Evolutionary conservation across 2,113 vertebrate species (phyloP), one percentile per base, ranked within the genome.

Genomic region (Sclerurus mexicanus): DNA sequence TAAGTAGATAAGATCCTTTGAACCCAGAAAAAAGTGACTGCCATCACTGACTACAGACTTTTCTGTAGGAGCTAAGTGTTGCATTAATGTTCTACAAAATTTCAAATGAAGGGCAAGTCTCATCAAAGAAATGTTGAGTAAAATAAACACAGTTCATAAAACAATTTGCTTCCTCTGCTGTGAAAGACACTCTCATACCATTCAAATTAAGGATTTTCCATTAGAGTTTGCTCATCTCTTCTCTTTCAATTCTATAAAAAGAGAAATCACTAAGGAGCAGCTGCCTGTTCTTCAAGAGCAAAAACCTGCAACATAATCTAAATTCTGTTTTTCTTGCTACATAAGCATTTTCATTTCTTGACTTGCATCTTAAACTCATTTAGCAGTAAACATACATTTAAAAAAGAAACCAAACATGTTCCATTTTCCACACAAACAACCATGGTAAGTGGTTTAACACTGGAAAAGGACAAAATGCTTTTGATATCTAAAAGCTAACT

Each of bases 261-360:
- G 94, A 90, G 95, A 95, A 93, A 95, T 80, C 76, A 93, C 87
- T 90, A 76, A 96, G 95, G 35, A 94, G 91, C 95, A 97, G 96
- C 96, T 97, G 96, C 77, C 74, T 87, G 96, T 91, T 96, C 94
- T 94, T 95, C 92, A 96, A 91, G 79, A 90, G 95, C 78, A 90
- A 95, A 97, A 97, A 96, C 87, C 85, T 94, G 93, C 94, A 85
- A 84, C 80, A 76, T 84, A 92, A 93, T 94, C 92, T 86, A 86
- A 95, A 96, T 85, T 85, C 89, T 88, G 14, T 7, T 91, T 94
- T 88, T 93, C 91, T 79, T 92, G 75, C 94, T 84, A 71, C 0
- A 3, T 85, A 93, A 93, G 93, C 94, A 86, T 93, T 93, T 91
- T 87, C 14, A 23, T 72, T 83, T 93, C 71, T 96, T 83, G 46